phyloP scores from a whole-genome alignment of 1,140 invertebrate species.

The Palaemon carinicauda region DNA sequence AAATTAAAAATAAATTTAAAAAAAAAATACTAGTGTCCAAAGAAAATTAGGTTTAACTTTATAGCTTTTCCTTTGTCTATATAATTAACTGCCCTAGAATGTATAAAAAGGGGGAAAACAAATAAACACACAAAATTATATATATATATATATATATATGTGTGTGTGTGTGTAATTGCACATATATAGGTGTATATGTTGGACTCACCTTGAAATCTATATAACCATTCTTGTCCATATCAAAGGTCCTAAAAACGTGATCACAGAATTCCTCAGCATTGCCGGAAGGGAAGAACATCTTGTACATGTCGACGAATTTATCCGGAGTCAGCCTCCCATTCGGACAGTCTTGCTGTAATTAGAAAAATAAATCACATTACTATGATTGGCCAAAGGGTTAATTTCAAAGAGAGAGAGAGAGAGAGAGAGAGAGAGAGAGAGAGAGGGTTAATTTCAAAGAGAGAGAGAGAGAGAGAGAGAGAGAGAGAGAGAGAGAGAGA shows the following conservation, averaged over 20 bases:
- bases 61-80: too few species aligned
- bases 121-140: background rate
- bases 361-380: background rate
- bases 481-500: background rate
- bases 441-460: too few species aligned
- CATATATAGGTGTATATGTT: background rate
- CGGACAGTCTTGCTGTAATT: conserved; percentile 97
- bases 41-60: too few species aligned
- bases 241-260: conserved; percentile 98
- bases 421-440: background rate
- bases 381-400: background rate
- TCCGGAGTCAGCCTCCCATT: conserved; percentile 95
- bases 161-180: too few species aligned
- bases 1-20: too few species aligned
- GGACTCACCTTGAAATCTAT: conserved; percentile 91
- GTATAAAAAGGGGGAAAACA: too few species aligned
- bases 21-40: too few species aligned
- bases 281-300: conserved; percentile 98
- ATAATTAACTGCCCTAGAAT: too few species aligned
- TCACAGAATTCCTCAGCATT: conserved; percentile 99
- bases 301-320: conserved; percentile 99
- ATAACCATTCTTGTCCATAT: conserved; percentile 98
- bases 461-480: background rate
- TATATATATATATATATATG: background rate
- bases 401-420: background rate